These are phyloP conservation scores for Hemicordylus capensis DNA, from an alignment of 2,113 vertebrate genomes.

Conservation along the genomic window DNA sequence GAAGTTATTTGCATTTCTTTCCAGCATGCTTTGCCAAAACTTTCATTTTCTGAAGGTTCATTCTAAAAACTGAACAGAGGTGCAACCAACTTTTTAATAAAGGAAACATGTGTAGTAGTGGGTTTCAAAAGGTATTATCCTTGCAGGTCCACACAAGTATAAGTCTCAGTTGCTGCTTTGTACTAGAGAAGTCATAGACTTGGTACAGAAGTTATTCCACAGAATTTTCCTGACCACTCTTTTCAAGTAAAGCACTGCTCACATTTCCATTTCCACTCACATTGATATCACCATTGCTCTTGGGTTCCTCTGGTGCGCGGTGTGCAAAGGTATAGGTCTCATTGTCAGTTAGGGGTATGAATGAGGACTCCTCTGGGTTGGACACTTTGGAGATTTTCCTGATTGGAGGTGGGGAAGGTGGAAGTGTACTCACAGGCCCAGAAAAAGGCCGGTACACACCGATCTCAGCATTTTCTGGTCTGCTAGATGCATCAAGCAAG, in stretches of 20 bases:
- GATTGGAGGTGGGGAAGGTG: slow-evolving; percentile 78
- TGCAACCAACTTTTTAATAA: slow-evolving; percentile 6
- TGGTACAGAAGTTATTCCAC: slow-evolving; percentile 28
- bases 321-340: slow-evolving; percentile 85
- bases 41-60: not conserved
- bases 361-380: slow-evolving; percentile 2
- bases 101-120: slow-evolving; percentile 13
- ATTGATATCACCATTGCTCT: slow-evolving; percentile 50
- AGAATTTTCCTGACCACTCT: slow-evolving; percentile 21
- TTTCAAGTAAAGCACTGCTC: slow-evolving; percentile 66
- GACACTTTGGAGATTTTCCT: slow-evolving; percentile 54
- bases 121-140: slow-evolving; percentile 32
- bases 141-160: not conserved
- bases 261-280: slow-evolving; percentile 48
- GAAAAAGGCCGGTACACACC: slow-evolving; percentile 79
- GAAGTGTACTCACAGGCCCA: slow-evolving; percentile 74
- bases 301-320: slow-evolving; percentile 32
- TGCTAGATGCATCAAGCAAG: slow-evolving; percentile 72
- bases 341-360: slow-evolving; percentile 74
- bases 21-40: not conserved
- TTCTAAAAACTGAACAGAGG: slow-evolving; percentile 47
- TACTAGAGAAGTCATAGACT: slow-evolving; percentile 19
- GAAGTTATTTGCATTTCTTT: not conserved
- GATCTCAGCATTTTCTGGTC: slow-evolving; percentile 59
- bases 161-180: slow-evolving; percentile 31